A percentile compares a stretch with the other conserved stretches of the same genome.
These are phyloP conservation scores for Cyaniris semiargus DNA, from an alignment of 2,888 invertebrate genomes.

Conservation along the genomic window DNA sequence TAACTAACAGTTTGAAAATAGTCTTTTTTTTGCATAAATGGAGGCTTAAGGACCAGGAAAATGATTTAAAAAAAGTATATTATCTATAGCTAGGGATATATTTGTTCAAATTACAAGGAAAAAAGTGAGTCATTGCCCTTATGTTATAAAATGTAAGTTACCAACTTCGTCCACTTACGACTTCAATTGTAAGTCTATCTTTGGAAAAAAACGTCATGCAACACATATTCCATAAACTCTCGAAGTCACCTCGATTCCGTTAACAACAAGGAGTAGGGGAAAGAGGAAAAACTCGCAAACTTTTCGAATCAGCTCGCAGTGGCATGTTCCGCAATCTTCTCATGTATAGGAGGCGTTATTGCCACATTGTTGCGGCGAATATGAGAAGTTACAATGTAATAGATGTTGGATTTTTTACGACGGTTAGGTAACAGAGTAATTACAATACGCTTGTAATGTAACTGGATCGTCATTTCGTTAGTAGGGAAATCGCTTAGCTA, in stretches of 20 bases:
- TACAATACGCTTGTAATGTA: not conserved
- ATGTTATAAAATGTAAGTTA: too few relatives aligned
- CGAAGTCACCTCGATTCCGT: not conserved
- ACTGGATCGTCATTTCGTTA: not conserved
- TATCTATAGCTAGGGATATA: too few relatives aligned
- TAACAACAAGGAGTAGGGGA: not conserved
- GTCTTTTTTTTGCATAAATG: too few relatives aligned
- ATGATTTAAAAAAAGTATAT: too few relatives aligned
- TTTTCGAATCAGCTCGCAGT: constrained; percentile 41
- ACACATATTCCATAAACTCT: not conserved
- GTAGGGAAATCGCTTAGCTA: too few relatives aligned
- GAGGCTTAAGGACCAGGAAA: too few relatives aligned
- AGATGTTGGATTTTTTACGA: constrained; percentile 8
- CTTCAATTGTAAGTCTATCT: too few relatives aligned
- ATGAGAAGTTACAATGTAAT: constrained; percentile 1
- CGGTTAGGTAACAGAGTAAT: not conserved
- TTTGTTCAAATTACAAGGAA: too few relatives aligned
- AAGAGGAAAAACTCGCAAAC: constrained; percentile 36
- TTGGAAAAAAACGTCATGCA: too few relatives aligned
- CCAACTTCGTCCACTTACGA: too few relatives aligned
- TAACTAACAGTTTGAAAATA: too few relatives aligned
- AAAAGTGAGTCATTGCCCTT: too few relatives aligned
- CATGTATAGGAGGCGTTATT: constrained; percentile 41
- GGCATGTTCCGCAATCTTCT: constrained; percentile 37
- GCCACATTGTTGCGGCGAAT: constrained; percentile 31